Percentiles rank a stretch among this genome's conserved stretches.
phyloP scores from a whole-genome alignment of 1,140 invertebrate genomes.

The Polyergus mexicanus region DNA sequence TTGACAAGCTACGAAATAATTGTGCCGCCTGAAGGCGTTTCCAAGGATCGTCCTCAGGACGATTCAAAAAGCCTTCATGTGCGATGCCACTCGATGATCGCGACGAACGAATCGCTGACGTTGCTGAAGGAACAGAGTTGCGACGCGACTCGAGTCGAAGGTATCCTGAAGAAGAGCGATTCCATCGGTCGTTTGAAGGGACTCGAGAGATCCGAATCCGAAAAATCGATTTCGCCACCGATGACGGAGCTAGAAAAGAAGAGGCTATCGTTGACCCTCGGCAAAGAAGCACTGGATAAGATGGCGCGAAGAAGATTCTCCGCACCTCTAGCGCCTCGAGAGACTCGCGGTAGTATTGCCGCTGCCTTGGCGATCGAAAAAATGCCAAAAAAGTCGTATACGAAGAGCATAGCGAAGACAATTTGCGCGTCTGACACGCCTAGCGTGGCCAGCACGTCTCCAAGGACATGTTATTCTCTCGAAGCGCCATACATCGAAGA shows the following conservation, averaged over 20 bases:
- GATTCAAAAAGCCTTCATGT: slow-evolving; percentile 88
- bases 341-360: slow-evolving; percentile 89
- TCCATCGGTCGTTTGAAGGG: slow-evolving; percentile 78
- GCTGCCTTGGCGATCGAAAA: slow-evolving; percentile 86
- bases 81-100: slow-evolving; percentile 89
- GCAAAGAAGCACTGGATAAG: slow-evolving; percentile 91
- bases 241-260: slow-evolving; percentile 90
- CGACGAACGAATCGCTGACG: slow-evolving; percentile 64
- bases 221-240: slow-evolving; percentile 47
- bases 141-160: slow-evolving; percentile 7
- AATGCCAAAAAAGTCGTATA: slow-evolving; percentile 35
- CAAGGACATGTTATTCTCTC: slow-evolving; percentile 87
- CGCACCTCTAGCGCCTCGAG: slow-evolving; percentile 87
- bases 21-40: slow-evolving; percentile 85
- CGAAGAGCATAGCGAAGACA: background rate
- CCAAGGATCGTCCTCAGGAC: slow-evolving; percentile 63
- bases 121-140: slow-evolving; percentile 45
- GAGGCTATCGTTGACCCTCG: slow-evolving; percentile 90
- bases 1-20: slow-evolving; percentile 88
- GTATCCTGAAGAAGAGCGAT: slow-evolving; percentile 73
- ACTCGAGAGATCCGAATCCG: slow-evolving; percentile 74
- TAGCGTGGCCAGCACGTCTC: slow-evolving; percentile 81
- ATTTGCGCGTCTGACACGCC: background rate
- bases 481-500: slow-evolving; percentile 86
- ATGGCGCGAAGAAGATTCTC: slow-evolving; percentile 86